A percentile compares a stretch with the other conserved stretches of the same genome.
Conservation (phyloP, 2,797 vertebrate genomes). For the Eupleurogrammus muticus region DNA sequence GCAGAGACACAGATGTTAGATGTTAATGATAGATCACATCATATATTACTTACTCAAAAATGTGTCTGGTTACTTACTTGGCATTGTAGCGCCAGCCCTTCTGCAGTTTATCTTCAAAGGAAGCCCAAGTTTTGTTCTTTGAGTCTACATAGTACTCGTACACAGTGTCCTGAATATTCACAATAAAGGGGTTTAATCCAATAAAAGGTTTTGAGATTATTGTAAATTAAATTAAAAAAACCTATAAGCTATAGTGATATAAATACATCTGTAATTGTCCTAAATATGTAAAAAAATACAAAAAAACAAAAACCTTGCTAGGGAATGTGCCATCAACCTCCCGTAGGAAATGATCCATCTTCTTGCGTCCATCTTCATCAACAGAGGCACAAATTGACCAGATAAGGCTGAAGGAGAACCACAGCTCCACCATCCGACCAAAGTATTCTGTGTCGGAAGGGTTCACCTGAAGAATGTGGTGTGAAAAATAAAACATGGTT, state of each 20-base stretch:
- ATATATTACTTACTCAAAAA: neutral
- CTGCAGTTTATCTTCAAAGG: constrained; percentile 89
- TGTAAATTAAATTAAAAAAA: too few relatives aligned
- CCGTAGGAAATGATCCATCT: constrained; percentile 84
- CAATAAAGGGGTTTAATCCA: constrained; percentile 19
- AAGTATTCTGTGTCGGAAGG: constrained; percentile 49
- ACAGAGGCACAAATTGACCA: constrained; percentile 89
- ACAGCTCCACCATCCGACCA: constrained; percentile 76
- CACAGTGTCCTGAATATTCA: constrained; percentile 85
- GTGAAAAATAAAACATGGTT: neutral
- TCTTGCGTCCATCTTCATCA: constrained; percentile 87
- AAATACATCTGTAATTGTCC: neutral
- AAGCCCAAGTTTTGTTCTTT: constrained; percentile 87
- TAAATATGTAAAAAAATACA: constrained; percentile 2
- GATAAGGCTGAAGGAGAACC: constrained; percentile 87
- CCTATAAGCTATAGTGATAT: too few relatives aligned
- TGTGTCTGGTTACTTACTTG: constrained; percentile 78
- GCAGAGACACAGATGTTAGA: neutral
- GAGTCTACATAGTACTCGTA: constrained; percentile 92
- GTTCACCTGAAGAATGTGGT: constrained; percentile 52
- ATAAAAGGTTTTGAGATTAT: neutral
- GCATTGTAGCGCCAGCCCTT: constrained; percentile 88
- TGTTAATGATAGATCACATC: neutral
- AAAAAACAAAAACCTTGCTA: constrained; percentile 56
- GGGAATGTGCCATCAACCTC: constrained; percentile 84